Percentiles rank a stretch among this genome's conserved stretches.
These are phyloP conservation scores for Rana temporaria DNA, from an alignment of 2,113 vertebrate species.

Conservation along the genomic window DNA sequence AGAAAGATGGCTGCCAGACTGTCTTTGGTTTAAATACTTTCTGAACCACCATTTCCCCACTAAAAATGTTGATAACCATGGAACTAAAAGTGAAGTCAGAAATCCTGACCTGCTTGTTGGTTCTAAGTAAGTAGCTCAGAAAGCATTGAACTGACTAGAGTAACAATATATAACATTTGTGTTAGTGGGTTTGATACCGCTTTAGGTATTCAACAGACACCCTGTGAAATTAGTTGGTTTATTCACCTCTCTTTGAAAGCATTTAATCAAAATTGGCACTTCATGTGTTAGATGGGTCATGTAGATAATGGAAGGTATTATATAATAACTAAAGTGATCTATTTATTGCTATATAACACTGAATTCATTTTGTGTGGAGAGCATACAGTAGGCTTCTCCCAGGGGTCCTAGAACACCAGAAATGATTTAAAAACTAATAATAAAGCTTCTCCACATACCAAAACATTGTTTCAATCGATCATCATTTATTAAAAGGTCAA, in stretches of 20 bases:
- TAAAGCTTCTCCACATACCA: slow-evolving; percentile 2
- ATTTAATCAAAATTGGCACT: slow-evolving; percentile 3
- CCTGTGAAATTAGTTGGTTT: too few relatives aligned
- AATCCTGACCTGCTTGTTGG: too few relatives aligned
- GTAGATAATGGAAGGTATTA: slow-evolving; percentile 21
- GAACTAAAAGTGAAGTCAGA: too few relatives aligned
- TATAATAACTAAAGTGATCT: slow-evolving; percentile 28
- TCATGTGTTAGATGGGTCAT: slow-evolving; percentile 9
- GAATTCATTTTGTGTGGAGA: neutral
- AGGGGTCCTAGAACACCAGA: slow-evolving; percentile 15
- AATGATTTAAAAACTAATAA: slow-evolving; percentile 11
- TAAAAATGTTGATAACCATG: too few relatives aligned
- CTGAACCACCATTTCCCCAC: too few relatives aligned
- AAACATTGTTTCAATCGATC: slow-evolving; percentile 13
- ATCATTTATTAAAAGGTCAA: slow-evolving; percentile 2
- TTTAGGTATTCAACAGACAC: too few relatives aligned
- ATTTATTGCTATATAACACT: neutral
- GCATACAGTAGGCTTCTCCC: neutral
- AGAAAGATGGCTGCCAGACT: too few relatives aligned
- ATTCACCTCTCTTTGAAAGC: neutral
- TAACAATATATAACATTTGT: too few relatives aligned
- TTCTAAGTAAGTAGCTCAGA: too few relatives aligned
- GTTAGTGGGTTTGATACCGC: too few relatives aligned
- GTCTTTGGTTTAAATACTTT: too few relatives aligned
- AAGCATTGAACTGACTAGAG: too few relatives aligned